Percentiles rank a stretch among this genome's conserved stretches.
Conservation (phyloP, 1,140 invertebrate genomes). For the Diabrotica undecimpunctata region DNA sequence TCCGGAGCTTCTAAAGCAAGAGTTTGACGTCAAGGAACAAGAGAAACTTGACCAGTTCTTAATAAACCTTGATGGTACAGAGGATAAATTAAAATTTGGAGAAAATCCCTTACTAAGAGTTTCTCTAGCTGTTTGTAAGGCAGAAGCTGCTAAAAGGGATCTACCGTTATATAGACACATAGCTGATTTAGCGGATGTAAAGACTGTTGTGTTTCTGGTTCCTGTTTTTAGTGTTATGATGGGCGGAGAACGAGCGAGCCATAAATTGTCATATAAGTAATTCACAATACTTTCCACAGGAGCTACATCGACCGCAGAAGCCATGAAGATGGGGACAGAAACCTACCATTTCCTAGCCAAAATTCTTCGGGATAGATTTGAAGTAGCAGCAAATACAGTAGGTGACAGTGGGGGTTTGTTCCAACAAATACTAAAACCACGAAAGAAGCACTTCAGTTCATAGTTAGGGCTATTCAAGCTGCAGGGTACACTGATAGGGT, state of each 20-base stretch:
- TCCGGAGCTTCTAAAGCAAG: conserved; percentile 78
- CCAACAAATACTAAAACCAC: conserved; percentile 96
- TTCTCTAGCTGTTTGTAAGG: conserved; percentile 93
- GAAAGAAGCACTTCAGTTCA: conserved; percentile 86
- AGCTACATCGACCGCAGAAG: conserved; percentile 88
- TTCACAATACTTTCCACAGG: conserved; percentile 58
- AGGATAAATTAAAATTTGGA: conserved; percentile 93
- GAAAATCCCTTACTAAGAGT: conserved; percentile 96
- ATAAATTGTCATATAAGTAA: conserved; percentile 91
- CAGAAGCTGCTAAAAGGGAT: conserved; percentile 91
- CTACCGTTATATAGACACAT: conserved; percentile 87
- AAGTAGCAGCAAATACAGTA: conserved; percentile 93
- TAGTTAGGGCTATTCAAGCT: conserved; percentile 87
- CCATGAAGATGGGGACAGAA: conserved; percentile 98
- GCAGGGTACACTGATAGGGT: conserved; percentile 92
- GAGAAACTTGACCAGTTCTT: conserved; percentile 91
- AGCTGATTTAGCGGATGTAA: conserved; percentile 89
- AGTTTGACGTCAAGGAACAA: conserved; percentile 86
- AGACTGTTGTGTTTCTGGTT: conserved; percentile 87
- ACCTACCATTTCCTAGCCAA: conserved; percentile 95
- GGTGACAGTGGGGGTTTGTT: conserved; percentile 99
- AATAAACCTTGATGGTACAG: conserved; percentile 89
- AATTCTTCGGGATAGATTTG: conserved; percentile 93
- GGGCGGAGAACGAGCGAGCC: conserved; percentile 97
- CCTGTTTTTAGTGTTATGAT: conserved; percentile 99